Base-by-base conservation (phyloP, 2,888 invertebrate genomes). In the Endotricha flammealis region DNA sequence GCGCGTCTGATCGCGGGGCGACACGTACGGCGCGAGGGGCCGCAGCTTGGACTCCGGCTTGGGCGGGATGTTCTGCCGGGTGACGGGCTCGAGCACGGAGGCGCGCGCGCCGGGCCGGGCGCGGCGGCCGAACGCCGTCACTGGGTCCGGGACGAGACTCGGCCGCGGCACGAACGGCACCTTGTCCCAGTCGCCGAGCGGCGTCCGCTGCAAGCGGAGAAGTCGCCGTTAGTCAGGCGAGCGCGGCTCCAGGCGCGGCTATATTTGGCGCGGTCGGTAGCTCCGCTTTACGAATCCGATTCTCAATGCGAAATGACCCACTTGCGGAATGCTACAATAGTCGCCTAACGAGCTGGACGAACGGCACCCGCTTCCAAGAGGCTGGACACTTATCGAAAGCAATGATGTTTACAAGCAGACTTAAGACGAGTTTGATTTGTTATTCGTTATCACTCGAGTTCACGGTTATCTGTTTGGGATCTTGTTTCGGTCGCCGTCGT, bases 141-240 rank as follows among this genome's bases (percentile, higher is more conserved):
- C 90, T 49, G 95, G 95, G 71, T 94, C 93, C 53, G 94, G 91
- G 57, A 95, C 92, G 77, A 94, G 89, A 66, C 94, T 93, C 62
- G 95, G 95, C 55, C 95, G 90, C 56, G 95, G 93, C 64, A 95
- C 95, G 83, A 90, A 92, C 64, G 95, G 95, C 80, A 93, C 93
- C 90, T 93, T 94, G 85, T 95, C 93, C 95, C 95, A 95, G 65
- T 95, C 94, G 67, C 94, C 92, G 78, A 89, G 85, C 60, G 87
- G 83, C 76, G 90, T 90, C 85, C 90, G 92, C 93, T 93, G 91
- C 86, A 91, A 91, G 86, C 79, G 79, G 73, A 85, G 70, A 87
- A 85, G 65, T 81, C 78, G 76, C 79, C 82, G 79, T 85, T 87
- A 85, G 74, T 78, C 77, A 78, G 70, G 66, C 80, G 75, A 59